A percentile compares a stretch with the other conserved stretches of the same genome.
phyloP scores from a whole-genome alignment of 2,113 vertebrate species.

The Ictidomys tridecemlineatus region DNA sequence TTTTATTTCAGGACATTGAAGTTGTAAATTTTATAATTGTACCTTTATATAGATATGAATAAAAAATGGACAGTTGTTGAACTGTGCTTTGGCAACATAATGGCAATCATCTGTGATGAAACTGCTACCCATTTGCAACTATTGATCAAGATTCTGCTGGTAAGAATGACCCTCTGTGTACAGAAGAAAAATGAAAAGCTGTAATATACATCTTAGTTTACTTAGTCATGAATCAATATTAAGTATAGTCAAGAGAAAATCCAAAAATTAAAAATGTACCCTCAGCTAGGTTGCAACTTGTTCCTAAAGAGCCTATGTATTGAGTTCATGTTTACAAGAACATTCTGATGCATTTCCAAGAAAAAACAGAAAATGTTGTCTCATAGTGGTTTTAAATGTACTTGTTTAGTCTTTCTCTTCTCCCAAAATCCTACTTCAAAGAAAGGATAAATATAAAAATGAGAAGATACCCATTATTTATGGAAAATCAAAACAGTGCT shows the following conservation, averaged over 20 bases:
- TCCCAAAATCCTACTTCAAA: background rate
- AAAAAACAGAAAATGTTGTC: background rate
- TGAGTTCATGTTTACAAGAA: background rate
- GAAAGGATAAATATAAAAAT: background rate
- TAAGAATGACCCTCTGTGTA: background rate
- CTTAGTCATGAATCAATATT: background rate
- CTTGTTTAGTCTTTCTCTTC: background rate
- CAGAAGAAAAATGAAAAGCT: background rate
- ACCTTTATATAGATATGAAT: constrained; percentile 4
- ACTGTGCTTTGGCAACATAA: constrained; percentile 28
- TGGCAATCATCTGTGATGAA: background rate
- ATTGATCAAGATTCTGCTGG: background rate
- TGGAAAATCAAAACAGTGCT: background rate
- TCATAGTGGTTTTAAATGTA: background rate
- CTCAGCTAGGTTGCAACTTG: background rate
- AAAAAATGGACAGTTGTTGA: background rate
- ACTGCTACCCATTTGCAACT: background rate
- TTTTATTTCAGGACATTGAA: background rate
- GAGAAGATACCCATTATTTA: background rate
- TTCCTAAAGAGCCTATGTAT: background rate
- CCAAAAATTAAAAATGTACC: background rate
- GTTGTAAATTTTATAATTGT: background rate
- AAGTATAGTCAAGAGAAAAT: background rate
- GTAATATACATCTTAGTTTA: background rate
- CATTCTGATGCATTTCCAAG: background rate